Evolutionary conservation across 2,888 invertebrate species (phyloP), one percentile per base, ranked within the genome.

Genomic region (Leistus spinibarbis): DNA sequence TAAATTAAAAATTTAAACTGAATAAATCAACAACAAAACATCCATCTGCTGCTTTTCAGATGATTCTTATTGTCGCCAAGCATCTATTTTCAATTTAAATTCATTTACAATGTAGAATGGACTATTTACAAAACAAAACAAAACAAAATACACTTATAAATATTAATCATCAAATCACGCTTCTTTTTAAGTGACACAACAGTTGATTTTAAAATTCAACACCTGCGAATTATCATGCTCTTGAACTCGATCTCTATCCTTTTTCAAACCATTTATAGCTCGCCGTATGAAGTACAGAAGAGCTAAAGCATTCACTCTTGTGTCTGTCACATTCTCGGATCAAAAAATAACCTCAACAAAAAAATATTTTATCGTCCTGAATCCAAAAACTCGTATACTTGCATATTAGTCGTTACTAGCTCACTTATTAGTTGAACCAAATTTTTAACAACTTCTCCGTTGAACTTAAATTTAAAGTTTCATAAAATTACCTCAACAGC

Each of bases 1-100:
- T 27, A 60, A 69, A 62, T 69, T 57, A 69, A 69, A 69, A 69
- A 56, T 60, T 69, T 24, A 69, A 57, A 69, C 27, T 57, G 19
- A 69, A 69, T 60, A 60, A 69, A 69, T 27, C 68, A 57, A 40
- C 40, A 40, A 40, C 40, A 40, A 40, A 40, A 40, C 40, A 13
- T 13, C 40, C 40, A 40, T 40, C 40, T 40, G 1, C 40, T 40
- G 40, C 13, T 40, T 40, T 40, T 40, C 40, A 40, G 40, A 40
- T 40, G 40, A 10, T 40, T 40, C 10, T 13, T 10, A 40, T 40
- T 40, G 40, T 40, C 40, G 13, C 40, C 40, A 40, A 40, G 40
- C 40, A 40, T 40, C 40, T 40, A 40, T 40, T 40, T 5, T 40
- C 40, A 40, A 40, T 40, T 40, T 40, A 40, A 40, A 40, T 40